Evolutionary conservation across 2,797 vertebrate species (phyloP), one percentile per base, ranked within the genome.

Genomic region (Protosalanx chinensis): DNA sequence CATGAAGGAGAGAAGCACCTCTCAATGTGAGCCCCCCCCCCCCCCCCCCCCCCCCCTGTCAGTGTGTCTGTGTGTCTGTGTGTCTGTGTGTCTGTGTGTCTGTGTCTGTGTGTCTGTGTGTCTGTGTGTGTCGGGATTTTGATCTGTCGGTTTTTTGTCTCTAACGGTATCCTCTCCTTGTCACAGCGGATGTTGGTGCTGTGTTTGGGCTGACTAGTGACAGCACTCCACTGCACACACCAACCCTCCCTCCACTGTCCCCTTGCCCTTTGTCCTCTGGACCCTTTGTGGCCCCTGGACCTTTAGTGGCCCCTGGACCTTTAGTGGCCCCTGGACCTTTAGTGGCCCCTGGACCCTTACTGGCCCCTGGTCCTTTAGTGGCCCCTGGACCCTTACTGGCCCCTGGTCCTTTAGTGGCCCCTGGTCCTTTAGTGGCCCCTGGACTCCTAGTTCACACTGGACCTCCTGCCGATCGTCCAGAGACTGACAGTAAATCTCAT

Each of bases 1-100:
- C 12, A 93, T 99, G 93, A 93, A 95, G 74, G 97, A 96, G 88
- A 93, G 95, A 79, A 95, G 95, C 56, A 92, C 94, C 72, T 92
- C 93, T 1, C 90, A 93, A 72, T 90, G 93, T 93, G 81, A 92
- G 91, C 87, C 27, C 51, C 60, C 46, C 23, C 15, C 37, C 23
- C 23, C 23, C 23, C 23, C 23, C 23, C 23, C 23, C 23, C 1
- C n/a, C n/a, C n/a, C n/a, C n/a, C n/a, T n/a, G 23, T 27, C 23
- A 1, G 23, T 27, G 23, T 27, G 23, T 27, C 23, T 27, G 23
- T 27, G 23, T 27, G 23, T 27, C 23, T 27, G 23, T 27, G 23
- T 27, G 23, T 27, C 23, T 27, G 23, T 27, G 23, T 27, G 23
- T 27, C 23, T 27, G 23, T 27, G 23, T 27, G 23, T 27, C 23